Conservation (phyloP, 2,797 vertebrate genomes). For the Myotis findleyi region DNA sequence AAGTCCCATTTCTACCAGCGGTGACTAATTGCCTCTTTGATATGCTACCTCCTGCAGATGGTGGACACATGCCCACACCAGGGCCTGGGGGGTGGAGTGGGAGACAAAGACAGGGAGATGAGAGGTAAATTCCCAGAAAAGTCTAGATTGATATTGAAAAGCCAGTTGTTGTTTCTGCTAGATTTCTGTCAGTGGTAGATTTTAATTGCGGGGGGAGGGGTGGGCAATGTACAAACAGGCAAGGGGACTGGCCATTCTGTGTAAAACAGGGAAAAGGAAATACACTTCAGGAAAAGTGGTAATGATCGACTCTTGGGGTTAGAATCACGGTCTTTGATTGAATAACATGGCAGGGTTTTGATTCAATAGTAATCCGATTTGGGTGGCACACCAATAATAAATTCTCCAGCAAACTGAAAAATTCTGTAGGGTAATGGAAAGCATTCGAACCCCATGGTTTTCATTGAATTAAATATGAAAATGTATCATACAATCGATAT, state of each 20-base stretch:
- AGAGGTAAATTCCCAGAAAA: slow-evolving; percentile 32
- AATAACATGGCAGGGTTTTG: slow-evolving; percentile 80
- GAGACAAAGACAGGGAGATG: not conserved
- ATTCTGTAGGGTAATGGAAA: slow-evolving; percentile 82
- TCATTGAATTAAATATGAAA: slow-evolving; percentile 85
- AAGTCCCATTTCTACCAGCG: not conserved
- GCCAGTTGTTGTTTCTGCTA: not conserved
- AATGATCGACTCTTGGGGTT: slow-evolving; percentile 78
- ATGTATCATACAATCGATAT: slow-evolving; percentile 82
- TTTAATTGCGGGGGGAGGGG: not conserved
- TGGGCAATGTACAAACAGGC: not conserved
- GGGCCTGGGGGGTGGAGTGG: slow-evolving; percentile 23
- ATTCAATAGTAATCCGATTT: slow-evolving; percentile 84
- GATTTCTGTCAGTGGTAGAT: slow-evolving; percentile 29
- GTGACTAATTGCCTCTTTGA: slow-evolving; percentile 14
- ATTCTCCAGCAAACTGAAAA: slow-evolving; percentile 82
- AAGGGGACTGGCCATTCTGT: slow-evolving; percentile 14
- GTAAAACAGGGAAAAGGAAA: slow-evolving; percentile 63
- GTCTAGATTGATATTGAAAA: slow-evolving; percentile 14
- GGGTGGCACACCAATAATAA: slow-evolving; percentile 81
- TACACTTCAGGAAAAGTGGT: slow-evolving; percentile 71
- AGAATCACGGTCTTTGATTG: slow-evolving; percentile 79
- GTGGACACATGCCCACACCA: not conserved
- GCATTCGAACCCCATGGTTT: slow-evolving; percentile 80
- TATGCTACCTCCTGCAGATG: not conserved